Conservation (phyloP, 2,888 invertebrate genomes). For the Sinelater perroti region DNA sequence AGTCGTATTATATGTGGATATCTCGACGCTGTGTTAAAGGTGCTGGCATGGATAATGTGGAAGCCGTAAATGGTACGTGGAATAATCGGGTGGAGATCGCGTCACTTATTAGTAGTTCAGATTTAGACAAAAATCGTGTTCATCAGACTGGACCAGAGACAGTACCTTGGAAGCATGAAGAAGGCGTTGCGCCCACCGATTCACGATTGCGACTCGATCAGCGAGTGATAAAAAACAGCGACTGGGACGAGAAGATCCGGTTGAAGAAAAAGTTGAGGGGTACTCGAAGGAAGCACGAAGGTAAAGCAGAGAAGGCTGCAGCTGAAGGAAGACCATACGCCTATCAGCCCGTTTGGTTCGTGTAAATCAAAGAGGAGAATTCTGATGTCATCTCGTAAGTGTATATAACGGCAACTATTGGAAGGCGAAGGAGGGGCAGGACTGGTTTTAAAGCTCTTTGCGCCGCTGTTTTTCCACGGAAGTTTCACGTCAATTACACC, state of each 20-base stretch:
- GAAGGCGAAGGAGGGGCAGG: conserved; percentile 85
- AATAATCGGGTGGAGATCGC: conserved; percentile 95
- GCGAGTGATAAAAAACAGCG: conserved; percentile 94
- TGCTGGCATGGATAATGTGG: conserved; percentile 75
- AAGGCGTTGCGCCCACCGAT: conserved; percentile 94
- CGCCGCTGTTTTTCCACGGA: no score
- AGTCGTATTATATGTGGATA: conserved; percentile 98
- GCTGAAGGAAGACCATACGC: conserved; percentile 63
- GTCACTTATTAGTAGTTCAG: conserved; percentile 76
- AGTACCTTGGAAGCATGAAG: conserved; percentile 90
- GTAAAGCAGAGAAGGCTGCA: conserved; percentile 77
- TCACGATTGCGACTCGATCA: conserved; percentile 91
- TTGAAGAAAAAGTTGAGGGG: conserved; percentile 96
- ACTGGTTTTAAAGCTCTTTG: conserved; percentile 76
- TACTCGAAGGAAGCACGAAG: conserved; percentile 79
- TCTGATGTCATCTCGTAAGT: conserved; percentile 77
- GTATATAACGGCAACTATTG: conserved; percentile 92
- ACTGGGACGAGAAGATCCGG: conserved; percentile 87
- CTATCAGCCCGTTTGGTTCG: conserved; percentile 91
- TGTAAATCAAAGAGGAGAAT: conserved; percentile 79
- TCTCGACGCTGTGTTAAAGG: conserved; percentile 91
- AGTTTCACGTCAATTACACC: no score
- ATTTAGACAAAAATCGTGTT: conserved; percentile 78
- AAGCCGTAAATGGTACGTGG: conserved; percentile 90
- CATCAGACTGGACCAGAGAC: conserved; percentile 91